These are phyloP conservation scores for Brachirus orientalis DNA, from an alignment of 2,113 vertebrate species.

Conservation along the genomic window DNA sequence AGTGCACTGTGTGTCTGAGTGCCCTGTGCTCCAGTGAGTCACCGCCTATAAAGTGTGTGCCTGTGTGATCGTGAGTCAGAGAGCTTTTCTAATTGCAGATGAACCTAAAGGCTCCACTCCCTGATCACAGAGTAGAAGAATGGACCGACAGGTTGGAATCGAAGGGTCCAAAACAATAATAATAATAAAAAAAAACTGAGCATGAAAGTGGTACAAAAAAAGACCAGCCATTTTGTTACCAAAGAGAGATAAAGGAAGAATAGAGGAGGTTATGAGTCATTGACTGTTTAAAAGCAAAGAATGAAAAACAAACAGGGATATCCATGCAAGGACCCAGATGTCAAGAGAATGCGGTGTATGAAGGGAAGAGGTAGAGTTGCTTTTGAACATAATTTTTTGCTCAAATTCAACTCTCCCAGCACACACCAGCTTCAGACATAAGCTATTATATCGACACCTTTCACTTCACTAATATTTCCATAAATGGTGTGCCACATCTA, in stretches of 20 bases:
- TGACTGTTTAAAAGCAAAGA: slow-evolving; percentile 40
- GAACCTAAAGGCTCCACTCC: slow-evolving; percentile 66
- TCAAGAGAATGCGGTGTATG: slow-evolving; percentile 18
- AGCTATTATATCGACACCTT: slow-evolving; percentile 13
- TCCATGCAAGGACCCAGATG: slow-evolving; percentile 47
- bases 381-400: slow-evolving; percentile 38
- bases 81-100: slow-evolving; percentile 57
- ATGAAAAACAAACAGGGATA: slow-evolving; percentile 38
- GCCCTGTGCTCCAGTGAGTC: slow-evolving; percentile 72
- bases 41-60: slow-evolving; percentile 69
- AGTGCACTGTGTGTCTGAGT: slow-evolving; percentile 49
- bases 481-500: not conserved
- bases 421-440: slow-evolving; percentile 32
- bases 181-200: slow-evolving; percentile 1
- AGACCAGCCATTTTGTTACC: slow-evolving; percentile 2
- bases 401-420: slow-evolving; percentile 45
- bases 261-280: slow-evolving; percentile 52
- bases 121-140: slow-evolving; percentile 31
- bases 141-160: not conserved
- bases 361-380: slow-evolving; percentile 15
- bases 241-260: slow-evolving; percentile 37
- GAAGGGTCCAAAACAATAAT: slow-evolving; percentile 8
- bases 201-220: not conserved
- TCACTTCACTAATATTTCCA: too few relatives aligned
- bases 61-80: slow-evolving; percentile 68